Evolutionary conservation across 1,140 invertebrate species (phyloP).

Genomic region (Macrocentrus cingulum): DNA sequence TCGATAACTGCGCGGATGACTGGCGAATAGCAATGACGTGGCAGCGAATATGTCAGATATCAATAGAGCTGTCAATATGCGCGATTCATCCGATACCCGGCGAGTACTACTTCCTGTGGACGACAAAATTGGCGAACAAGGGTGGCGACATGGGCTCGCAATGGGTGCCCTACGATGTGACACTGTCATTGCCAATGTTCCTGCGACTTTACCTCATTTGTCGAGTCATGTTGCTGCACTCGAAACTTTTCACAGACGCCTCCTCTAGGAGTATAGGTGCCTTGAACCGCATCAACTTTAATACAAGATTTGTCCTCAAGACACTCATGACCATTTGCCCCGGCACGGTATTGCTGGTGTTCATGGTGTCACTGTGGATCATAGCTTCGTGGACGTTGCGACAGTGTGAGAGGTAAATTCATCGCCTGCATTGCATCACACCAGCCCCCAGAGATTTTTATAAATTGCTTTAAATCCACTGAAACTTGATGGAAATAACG

Average conservation of each 20-base stretch:
- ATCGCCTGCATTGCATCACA: slow-evolving; percentile 13
- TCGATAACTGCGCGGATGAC: slow-evolving; percentile 99
- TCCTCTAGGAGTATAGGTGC: slow-evolving; percentile 93
- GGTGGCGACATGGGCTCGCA: slow-evolving; percentile 79
- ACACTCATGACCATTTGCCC: slow-evolving; percentile 99
- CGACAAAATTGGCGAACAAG: slow-evolving; percentile 91
- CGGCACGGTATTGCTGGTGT: slow-evolving; percentile 95
- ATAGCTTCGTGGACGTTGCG: slow-evolving; percentile 98
- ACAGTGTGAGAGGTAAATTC: slow-evolving; percentile 92
- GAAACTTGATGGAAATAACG: too few relatives aligned
- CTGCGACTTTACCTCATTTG: slow-evolving; percentile 98
- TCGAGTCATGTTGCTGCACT: slow-evolving; percentile 98
- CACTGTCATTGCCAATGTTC: slow-evolving; percentile 98
- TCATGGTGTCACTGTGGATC: slow-evolving; percentile 99
- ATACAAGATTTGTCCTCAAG: slow-evolving; percentile 98
- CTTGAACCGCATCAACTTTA: slow-evolving; percentile 99
- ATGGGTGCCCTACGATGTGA: slow-evolving; percentile 92
- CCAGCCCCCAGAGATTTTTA: too few relatives aligned
- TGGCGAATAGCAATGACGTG: slow-evolving; percentile 99
- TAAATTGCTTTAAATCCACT: too few relatives aligned
- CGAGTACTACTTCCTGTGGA: slow-evolving; percentile 94
- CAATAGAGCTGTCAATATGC: slow-evolving; percentile 91
- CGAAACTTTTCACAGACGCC: slow-evolving; percentile 98
- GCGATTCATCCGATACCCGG: slow-evolving; percentile 97
- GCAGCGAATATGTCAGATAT: slow-evolving; percentile 91